Evolutionary conservation across 2,113 vertebrate species (phyloP), one percentile per base, ranked within the genome.

Genomic region (Crotophaga sulcirostris): DNA sequence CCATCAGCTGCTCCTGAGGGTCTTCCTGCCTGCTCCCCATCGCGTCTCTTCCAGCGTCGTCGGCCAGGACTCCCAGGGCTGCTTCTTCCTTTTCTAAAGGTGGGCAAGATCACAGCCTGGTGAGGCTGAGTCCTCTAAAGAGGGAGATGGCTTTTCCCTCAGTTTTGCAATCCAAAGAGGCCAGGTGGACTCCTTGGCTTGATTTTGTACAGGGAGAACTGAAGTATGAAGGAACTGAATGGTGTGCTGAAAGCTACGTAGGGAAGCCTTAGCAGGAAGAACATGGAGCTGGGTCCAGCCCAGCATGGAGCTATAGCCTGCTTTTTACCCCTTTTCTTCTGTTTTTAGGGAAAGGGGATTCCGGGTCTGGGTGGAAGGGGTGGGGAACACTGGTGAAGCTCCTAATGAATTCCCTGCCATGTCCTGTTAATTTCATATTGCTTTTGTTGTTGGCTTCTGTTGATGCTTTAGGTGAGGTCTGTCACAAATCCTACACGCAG

Each of bases 401-500:
- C 17, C 13, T 2, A 1, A 0, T 0, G 10, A 17, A 6, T 2
- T 38, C 38, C 2, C 16, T 3, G n/a, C 91, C 6, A 0, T 34
- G 68, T 96, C 93, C 84, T 7, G 88, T 91, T 97, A 94, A 94
- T 97, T 97, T 98, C 97, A 98, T 94, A 96, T 45, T 3, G 69
- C 60, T 83, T 86, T 87, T 95, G 95, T 87, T 88, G 93, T 96
- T 97, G 96, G 96, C 76, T 93, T 94, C 97, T 95, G 97, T 97
- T 97, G 98, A 88, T 24, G 74, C 98, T 98, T 94, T 98, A 99
- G 99, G 99, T 97, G 99, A 99, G 98, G 99, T 99, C 98, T 99
- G 99, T 98, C 99, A 99, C 98, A 99, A 99, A 94, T 99, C 99
- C 94, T 99, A 99, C 98, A 99, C 99, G 75, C 99, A 99, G 98